These are phyloP conservation scores for Stichodactyla helianthus DNA, from an alignment of 64 coral and sea anemone species.

Conservation along the genomic window DNA sequence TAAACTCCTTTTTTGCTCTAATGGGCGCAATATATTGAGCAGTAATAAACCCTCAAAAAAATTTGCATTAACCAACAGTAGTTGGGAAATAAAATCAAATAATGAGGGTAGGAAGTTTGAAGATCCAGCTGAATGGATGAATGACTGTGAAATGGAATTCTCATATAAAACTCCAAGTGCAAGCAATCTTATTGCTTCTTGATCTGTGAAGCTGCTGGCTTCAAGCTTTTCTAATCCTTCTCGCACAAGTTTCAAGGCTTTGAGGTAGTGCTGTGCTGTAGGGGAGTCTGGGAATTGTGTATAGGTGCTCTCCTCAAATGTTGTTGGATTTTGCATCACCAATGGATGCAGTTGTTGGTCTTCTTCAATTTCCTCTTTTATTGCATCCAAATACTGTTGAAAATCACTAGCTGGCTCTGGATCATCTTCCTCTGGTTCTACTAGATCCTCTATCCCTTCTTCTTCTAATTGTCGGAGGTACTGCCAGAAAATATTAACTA, in stretches of 20 bases:
- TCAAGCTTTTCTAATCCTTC: constrained; percentile 54
- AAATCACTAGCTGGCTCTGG: not conserved
- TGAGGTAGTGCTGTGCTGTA: constrained; percentile 66
- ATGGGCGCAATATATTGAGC: not conserved
- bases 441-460: not conserved
- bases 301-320: constrained; percentile 50
- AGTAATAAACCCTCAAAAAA: constrained; percentile 70
- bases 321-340: constrained; percentile 34
- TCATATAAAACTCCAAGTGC: constrained; percentile 46
- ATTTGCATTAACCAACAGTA: not conserved
- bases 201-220: constrained; percentile 49
- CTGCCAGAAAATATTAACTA: not conserved
- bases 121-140: not conserved
- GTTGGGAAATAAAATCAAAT: not conserved
- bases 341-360: constrained; percentile 38
- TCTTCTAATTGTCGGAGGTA: not conserved
- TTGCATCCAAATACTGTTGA: not conserved
- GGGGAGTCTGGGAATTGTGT: constrained; percentile 51
- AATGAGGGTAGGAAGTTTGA: not conserved
- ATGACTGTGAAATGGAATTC: constrained; percentile 43
- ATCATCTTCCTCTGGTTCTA: not conserved
- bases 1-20: not conserved
- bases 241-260: constrained; percentile 55
- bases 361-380: constrained; percentile 4
- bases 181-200: constrained; percentile 41